Base-by-base conservation (phyloP, 2,797 vertebrate species). In the Lindbergichthys nudifrons region DNA sequence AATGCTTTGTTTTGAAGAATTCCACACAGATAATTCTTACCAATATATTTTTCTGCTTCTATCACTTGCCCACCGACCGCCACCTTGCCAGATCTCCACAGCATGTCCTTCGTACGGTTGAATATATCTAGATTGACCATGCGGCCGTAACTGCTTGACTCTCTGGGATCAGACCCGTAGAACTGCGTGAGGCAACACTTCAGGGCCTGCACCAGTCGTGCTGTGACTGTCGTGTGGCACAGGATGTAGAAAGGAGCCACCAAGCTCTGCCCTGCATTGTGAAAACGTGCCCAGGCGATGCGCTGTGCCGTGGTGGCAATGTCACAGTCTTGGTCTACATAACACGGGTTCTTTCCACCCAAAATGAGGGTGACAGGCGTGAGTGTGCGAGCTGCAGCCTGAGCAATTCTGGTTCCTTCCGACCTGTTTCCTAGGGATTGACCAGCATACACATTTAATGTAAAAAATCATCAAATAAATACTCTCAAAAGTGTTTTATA, bases 251-350 rank as follows among this genome's bases (percentile, higher is more conserved):
- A 92, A 0, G 95, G 94, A 5, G 95, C 94, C 69, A 90, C 92
- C 5, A 89, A 46, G 59, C 91, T 95, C 84, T 96, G 95, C 10
- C 94, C 95, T 0, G 92, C 88, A 23, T 95, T 95, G 51, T 95
- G 92, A 84, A 95, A 96, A 65, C 93, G 89, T 0, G 94, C 94
- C 94, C 94, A 96, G 41, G 94, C 87, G 15, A 95, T 94, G 70
- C 94, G 93, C 12, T 88, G 93, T 0, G 92, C 92, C 0, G 93
- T 70, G 15, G 68, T 86, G 57, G 70, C 9, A 30, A 95, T 73
- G 78, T 95, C 95, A 74, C 94, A 94, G 8, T 92, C 65, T 54
- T 89, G 81, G 77, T 96, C 94, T 54, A 96, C 94, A 10, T 95
- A 96, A 82, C 94, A 96, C 0, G 94, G 95, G 80, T 95, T 95